These are phyloP conservation scores for Mirza zaza DNA, from an alignment of 2,113 vertebrate species.

Conservation along the genomic window DNA sequence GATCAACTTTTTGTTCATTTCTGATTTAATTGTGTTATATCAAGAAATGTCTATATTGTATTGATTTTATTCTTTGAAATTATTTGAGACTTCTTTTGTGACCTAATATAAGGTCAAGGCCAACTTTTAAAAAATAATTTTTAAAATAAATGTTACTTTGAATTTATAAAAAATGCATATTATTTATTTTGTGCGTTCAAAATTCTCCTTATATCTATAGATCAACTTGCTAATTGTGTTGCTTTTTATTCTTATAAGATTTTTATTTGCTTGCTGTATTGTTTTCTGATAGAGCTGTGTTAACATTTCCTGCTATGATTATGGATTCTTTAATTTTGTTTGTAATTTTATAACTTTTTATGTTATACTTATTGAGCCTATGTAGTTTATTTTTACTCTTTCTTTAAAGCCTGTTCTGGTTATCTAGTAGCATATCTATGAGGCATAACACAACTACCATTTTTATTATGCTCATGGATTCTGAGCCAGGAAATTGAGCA, in stretches of 20 bases:
- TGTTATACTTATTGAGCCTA: not conserved
- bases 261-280: not conserved
- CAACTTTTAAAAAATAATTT: not conserved
- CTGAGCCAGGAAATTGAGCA: not conserved
- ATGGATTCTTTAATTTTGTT: not conserved
- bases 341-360: not conserved
- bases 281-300: not conserved
- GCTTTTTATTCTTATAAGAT: not conserved
- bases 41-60: not conserved
- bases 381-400: not conserved
- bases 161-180: not conserved
- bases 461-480: not conserved
- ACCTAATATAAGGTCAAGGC: not conserved
- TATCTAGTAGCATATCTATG: not conserved
- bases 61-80: constrained; percentile 18
- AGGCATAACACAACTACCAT: not conserved
- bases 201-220: not conserved
- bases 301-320: not conserved
- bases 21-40: not conserved
- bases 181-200: not conserved
- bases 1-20: not conserved
- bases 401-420: not conserved
- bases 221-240: not conserved
- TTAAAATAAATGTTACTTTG: not conserved
- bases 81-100: not conserved